Percentiles rank a stretch among this genome's conserved stretches.
These are phyloP conservation scores for Atta colombica DNA, from an alignment of 1,140 invertebrate genomes.

Conservation along the genomic window DNA sequence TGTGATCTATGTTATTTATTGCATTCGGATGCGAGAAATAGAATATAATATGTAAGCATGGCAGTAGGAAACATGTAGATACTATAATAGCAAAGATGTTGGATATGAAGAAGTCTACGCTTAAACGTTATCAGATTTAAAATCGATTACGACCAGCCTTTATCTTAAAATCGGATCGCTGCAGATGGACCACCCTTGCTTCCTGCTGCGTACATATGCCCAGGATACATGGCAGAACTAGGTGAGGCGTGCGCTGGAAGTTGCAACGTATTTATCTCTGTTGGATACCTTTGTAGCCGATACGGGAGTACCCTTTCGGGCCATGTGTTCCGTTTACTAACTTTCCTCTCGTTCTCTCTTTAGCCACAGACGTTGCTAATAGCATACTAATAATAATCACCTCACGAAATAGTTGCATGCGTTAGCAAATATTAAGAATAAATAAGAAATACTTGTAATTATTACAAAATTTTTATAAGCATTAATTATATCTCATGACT, in stretches of 20 bases:
- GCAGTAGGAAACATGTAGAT: background rate
- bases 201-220: constrained; percentile 86
- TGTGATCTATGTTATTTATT: background rate
- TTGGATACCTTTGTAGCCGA: constrained; percentile 85
- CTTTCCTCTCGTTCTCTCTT: constrained; percentile 52
- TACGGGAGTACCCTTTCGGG: constrained; percentile 81
- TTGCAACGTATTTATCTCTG: constrained; percentile 86
- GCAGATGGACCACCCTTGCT: constrained; percentile 82
- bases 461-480: background rate
- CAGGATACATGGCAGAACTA: constrained; percentile 71
- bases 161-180: constrained; percentile 84
- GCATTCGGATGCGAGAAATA: background rate
- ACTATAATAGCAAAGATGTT: background rate
- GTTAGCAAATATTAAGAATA: background rate
- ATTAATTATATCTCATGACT: background rate
- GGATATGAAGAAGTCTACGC: constrained; percentile 19
- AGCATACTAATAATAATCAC: constrained; percentile 6
- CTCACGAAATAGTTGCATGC: background rate
- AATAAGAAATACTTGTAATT: background rate
- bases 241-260: constrained; percentile 75
- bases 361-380: constrained; percentile 16
- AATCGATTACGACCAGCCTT: constrained; percentile 84
- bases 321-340: constrained; percentile 83
- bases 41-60: background rate
- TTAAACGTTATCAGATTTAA: constrained; percentile 83